Conservation (phyloP, 2,113 vertebrate genomes). For the Phalacrocorax aristotelis region DNA sequence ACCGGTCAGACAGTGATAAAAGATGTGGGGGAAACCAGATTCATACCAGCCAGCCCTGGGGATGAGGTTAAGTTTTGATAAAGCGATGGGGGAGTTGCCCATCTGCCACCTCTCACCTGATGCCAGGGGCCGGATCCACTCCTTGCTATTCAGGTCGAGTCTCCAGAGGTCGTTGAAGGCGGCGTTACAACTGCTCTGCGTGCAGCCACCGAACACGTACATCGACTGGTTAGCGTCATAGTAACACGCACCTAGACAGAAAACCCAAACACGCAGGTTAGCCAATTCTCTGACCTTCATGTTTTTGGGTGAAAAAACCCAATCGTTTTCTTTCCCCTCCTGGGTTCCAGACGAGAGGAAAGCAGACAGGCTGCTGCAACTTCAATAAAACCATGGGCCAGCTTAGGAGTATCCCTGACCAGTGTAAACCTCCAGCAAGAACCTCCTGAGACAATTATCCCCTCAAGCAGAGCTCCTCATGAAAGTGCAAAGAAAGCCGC, state of each 20-base stretch:
- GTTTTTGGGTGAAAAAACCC: background rate
- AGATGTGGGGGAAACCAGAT: fast-evolving
- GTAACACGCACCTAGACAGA: conserved; percentile 89
- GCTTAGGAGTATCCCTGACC: background rate
- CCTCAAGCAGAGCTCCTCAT: conserved; percentile 10
- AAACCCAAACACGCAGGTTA: background rate
- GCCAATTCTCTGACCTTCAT: background rate
- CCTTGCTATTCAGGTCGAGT: conserved; percentile 98
- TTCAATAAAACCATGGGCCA: background rate
- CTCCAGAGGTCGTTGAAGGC: conserved; percentile 99
- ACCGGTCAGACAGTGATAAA: fast-evolving
- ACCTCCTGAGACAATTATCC: background rate
- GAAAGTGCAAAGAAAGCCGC: background rate
- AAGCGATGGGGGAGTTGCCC: fast-evolving
- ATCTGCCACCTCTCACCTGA: conserved; percentile 81
- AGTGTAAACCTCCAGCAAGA: background rate
- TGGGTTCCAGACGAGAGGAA: fast-evolving
- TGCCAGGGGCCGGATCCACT: conserved; percentile 97
- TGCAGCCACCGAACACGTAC: conserved; percentile 98
- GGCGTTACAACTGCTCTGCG: conserved; percentile 97
- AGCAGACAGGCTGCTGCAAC: fast-evolving
- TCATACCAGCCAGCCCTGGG: fast-evolving
- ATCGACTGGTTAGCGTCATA: conserved; percentile 97
- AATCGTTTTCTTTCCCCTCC: too few relatives aligned
- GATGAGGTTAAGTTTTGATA: background rate